These are phyloP conservation scores for Hucho hucho DNA, from an alignment of 2,113 vertebrate genomes.

Conservation along the genomic window DNA sequence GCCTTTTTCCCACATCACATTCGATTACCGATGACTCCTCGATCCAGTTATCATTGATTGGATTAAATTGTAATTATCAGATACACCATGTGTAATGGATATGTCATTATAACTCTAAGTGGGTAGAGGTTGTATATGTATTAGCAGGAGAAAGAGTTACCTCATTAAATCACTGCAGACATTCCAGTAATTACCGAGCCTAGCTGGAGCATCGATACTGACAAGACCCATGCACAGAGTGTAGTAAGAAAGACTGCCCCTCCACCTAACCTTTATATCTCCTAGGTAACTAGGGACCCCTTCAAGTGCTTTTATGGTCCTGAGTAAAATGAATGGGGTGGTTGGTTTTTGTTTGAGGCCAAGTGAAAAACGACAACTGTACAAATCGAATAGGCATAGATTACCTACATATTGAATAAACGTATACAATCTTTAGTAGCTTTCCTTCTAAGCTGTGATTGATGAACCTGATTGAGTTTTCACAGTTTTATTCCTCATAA, in stretches of 20 bases:
- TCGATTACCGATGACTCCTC: not conserved
- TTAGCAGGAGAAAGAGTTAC: slow-evolving; percentile 7
- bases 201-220: slow-evolving; percentile 14
- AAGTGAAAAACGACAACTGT: not conserved
- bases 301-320: not conserved
- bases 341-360: slow-evolving; percentile 2
- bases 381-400: not conserved
- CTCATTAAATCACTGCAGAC: not conserved
- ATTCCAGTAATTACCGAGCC: slow-evolving; percentile 38
- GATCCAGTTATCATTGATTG: slow-evolving; percentile 19
- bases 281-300: not conserved
- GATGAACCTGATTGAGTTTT: not conserved
- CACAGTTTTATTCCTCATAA: not conserved
- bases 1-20: slow-evolving; percentile 1
- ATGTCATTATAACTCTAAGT: slow-evolving; percentile 31
- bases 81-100: slow-evolving; percentile 25
- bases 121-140: slow-evolving; percentile 14
- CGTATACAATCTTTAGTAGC: too few relatives aligned
- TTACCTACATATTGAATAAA: too few relatives aligned
- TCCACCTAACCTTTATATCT: slow-evolving; percentile 24
- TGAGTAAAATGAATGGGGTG: slow-evolving; percentile 18
- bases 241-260: slow-evolving; percentile 17
- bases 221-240: slow-evolving; percentile 9
- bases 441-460: not conserved
- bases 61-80: slow-evolving; percentile 21